These are phyloP conservation scores for Trichonephila clavata DNA, from an alignment of 1,140 invertebrate genomes.

Conservation along the genomic window DNA sequence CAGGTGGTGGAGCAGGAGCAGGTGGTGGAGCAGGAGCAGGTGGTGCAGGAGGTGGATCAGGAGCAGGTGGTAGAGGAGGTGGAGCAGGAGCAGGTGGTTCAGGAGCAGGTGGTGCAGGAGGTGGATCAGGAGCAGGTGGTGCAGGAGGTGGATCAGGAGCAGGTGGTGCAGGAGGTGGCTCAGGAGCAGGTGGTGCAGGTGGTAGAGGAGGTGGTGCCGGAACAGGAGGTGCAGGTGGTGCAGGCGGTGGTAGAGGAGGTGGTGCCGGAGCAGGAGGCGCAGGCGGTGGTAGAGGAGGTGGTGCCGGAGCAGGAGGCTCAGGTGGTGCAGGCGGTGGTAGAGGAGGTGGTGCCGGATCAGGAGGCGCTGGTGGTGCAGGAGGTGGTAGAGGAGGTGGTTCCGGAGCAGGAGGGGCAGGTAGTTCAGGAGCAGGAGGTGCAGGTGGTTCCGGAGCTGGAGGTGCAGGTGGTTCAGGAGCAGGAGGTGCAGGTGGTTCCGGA, in stretches of 20 bases:
- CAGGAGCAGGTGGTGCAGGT: neutral
- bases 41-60: neutral
- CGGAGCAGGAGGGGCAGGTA: too few relatives aligned
- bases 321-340: accelerated
- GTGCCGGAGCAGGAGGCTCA: neutral
- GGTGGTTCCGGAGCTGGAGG: neutral
- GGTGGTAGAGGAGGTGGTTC: neutral
- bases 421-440: neutral
- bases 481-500: neutral
- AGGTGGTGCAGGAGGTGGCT: neutral
- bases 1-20: neutral
- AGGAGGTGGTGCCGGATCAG: neutral
- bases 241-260: neutral
- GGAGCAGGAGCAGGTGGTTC: neutral
- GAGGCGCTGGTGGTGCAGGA: neutral
- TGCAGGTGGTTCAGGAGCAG: neutral
- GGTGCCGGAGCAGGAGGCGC: too few relatives aligned
- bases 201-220: too few relatives aligned
- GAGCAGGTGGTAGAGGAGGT: neutral
- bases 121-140: neutral
- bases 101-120: neutral
- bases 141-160: neutral
- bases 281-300: too few relatives aligned
- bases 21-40: neutral
- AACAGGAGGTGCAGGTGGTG: neutral